Evolutionary conservation across 2,888 invertebrate genomes (phyloP).

Genomic region (Dicranocentrus wangi): DNA sequence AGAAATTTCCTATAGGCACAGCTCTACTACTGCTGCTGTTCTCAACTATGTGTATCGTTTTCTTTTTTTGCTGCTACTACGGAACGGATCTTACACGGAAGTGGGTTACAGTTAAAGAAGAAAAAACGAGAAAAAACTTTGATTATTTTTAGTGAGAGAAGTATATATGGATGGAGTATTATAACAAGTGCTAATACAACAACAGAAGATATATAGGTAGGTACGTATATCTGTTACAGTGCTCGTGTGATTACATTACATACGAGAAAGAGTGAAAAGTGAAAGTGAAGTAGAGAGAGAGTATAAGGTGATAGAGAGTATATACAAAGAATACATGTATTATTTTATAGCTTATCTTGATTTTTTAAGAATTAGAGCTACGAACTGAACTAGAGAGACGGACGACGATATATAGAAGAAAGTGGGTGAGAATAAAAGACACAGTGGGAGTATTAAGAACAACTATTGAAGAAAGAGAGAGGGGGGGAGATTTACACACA

Average conservation of each 20-base stretch:
- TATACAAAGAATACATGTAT: no score
- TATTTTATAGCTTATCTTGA: no score
- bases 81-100: no score
- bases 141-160: no score
- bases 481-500: neutral
- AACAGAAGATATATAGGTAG: neutral
- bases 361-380: neutral
- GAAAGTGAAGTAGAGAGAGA: conserved; percentile 11
- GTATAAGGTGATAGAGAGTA: neutral
- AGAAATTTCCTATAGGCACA: no score
- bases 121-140: no score
- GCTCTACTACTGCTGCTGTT: no score
- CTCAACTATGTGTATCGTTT: no score
- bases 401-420: neutral
- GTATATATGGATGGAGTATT: no score
- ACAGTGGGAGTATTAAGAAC: neutral
- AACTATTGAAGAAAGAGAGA: neutral
- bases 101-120: no score
- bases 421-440: neutral
- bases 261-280: conserved; percentile 14
- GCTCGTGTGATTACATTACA: conserved; percentile 17
- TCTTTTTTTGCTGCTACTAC: no score
- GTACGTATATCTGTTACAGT: conserved; percentile 25
- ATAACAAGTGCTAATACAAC: no score
- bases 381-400: neutral